Evolutionary conservation across 1,140 invertebrate species (phyloP).

Genomic region (Trichonephila clavata): DNA sequence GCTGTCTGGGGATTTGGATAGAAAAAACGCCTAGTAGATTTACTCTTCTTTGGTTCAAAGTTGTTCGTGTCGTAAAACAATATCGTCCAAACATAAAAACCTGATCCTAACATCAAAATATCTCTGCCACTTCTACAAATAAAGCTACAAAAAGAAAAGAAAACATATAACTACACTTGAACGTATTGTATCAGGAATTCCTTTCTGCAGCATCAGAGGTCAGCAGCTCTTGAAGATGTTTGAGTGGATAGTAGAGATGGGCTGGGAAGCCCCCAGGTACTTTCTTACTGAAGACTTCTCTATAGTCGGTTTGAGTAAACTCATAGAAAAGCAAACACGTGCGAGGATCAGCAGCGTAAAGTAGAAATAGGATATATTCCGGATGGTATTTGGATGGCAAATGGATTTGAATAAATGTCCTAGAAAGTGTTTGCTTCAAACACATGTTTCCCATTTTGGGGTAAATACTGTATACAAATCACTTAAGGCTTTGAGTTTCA

Average conservation of each 20-base stretch:
- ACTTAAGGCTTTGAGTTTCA: constrained; percentile 1
- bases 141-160: neutral
- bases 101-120: constrained; percentile 30
- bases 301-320: constrained; percentile 32
- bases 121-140: constrained; percentile 12
- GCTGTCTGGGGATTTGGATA: neutral
- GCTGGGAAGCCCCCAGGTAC: constrained; percentile 48
- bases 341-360: neutral
- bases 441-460: constrained; percentile 28
- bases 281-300: constrained; percentile 30
- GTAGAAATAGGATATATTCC: constrained; percentile 67
- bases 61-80: constrained; percentile 3
- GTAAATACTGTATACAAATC: constrained; percentile 66
- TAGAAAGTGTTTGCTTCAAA: constrained; percentile 39
- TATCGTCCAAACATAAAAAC: constrained; percentile 41
- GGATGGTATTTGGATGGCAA: constrained; percentile 47
- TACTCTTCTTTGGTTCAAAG: neutral
- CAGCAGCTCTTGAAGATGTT: constrained; percentile 34
- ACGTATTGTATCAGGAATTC: neutral
- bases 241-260: constrained; percentile 58
- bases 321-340: constrained; percentile 63
- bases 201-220: constrained; percentile 8
- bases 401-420: constrained; percentile 75
- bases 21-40: constrained; percentile 1
- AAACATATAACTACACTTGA: constrained; percentile 35